Percentiles rank a stretch among this genome's conserved stretches.
Evolutionary conservation across 2,888 invertebrate species (phyloP).

Genomic region (Deilephila elpenor): DNA sequence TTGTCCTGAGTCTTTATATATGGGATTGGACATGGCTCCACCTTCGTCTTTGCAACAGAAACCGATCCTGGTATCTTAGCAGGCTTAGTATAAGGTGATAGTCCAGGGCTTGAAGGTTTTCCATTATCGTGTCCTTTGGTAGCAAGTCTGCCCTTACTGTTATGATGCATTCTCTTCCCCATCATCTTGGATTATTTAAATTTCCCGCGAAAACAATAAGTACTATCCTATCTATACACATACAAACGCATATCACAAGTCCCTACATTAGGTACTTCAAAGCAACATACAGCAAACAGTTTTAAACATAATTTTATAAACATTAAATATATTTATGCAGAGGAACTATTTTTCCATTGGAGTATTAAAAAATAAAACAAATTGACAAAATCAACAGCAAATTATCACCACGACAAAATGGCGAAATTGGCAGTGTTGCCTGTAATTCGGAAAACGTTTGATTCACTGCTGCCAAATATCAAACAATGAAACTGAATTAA

Average conservation of each 20-base stretch:
- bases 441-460: background rate
- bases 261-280: background rate
- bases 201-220: slow-evolving; percentile 65
- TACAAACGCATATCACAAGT: slow-evolving; percentile 16
- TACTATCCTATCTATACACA: slow-evolving; percentile 17
- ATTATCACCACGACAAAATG: slow-evolving; percentile 48
- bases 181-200: slow-evolving; percentile 72
- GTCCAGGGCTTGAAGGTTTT: slow-evolving; percentile 80
- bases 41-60: slow-evolving; percentile 74
- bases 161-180: slow-evolving; percentile 82
- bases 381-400: slow-evolving; percentile 42
- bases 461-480: too few relatives aligned
- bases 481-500: too few relatives aligned
- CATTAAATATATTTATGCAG: background rate
- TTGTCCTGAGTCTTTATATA: slow-evolving; percentile 89
- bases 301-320: background rate
- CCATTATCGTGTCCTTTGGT: slow-evolving; percentile 80
- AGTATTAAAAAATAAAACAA: slow-evolving; percentile 33
- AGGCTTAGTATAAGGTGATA: slow-evolving; percentile 78
- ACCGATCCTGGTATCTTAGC: slow-evolving; percentile 75
- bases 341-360: background rate
- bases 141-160: slow-evolving; percentile 78
- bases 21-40: slow-evolving; percentile 83
- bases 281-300: slow-evolving; percentile 9
- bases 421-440: slow-evolving; percentile 40